phyloP scores from a whole-genome alignment of 1,140 invertebrate species.

The Macrocentrus cingulum region DNA sequence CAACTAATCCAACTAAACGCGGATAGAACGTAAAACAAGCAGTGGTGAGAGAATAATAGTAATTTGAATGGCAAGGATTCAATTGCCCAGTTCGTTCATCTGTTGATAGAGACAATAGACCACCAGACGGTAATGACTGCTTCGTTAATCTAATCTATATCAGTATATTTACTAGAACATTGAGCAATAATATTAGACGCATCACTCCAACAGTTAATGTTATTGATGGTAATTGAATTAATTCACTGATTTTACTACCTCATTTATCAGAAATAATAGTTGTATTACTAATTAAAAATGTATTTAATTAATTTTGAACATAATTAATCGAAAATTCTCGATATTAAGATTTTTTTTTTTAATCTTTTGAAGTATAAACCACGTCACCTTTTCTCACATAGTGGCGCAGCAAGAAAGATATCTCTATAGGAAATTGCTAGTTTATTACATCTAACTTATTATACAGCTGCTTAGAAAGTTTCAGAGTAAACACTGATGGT shows the following conservation, averaged over 20 bases:
- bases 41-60: conserved; percentile 7
- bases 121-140: conserved; percentile 37
- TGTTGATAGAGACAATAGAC: conserved; percentile 30
- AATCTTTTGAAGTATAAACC: background rate
- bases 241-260: no score
- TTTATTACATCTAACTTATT: conserved; percentile 16
- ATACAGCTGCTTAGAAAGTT: conserved; percentile 32
- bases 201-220: no score
- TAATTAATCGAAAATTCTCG: no score
- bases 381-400: background rate
- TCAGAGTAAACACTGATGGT: conserved; percentile 13
- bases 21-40: conserved; percentile 7
- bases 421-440: conserved; percentile 22
- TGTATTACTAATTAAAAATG: no score
- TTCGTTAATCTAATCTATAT: conserved; percentile 39
- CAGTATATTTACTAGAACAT: no score
- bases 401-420: background rate
- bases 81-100: conserved; percentile 6
- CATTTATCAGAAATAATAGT: no score
- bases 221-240: no score
- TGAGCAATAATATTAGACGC: conserved; percentile 36
- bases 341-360: no score
- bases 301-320: no score
- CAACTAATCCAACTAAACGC: conserved; percentile 18
- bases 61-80: background rate